Evolutionary conservation across 2,797 vertebrate genomes (phyloP).

Genomic region (Phrynocephalus forsythii): DNA sequence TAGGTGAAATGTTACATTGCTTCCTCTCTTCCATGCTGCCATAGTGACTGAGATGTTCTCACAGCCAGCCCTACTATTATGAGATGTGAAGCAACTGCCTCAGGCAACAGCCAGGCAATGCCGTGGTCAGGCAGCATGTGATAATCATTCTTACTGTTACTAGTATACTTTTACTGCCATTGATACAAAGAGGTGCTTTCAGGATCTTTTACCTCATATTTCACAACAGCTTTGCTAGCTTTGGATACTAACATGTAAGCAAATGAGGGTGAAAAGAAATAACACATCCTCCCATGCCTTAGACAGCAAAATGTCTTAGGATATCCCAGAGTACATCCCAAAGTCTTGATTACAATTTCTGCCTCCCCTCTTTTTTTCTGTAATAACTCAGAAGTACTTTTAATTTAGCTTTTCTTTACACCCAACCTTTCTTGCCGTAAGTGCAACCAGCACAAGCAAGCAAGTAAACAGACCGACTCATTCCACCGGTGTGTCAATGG

Average conservation of each 20-base stretch:
- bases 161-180: neutral
- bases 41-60: neutral
- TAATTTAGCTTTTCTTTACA: neutral
- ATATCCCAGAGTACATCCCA: neutral
- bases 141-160: neutral
- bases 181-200: neutral
- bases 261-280: neutral
- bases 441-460: too few species aligned
- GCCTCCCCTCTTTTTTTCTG: neutral
- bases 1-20: too few species aligned
- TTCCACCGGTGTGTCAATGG: neutral
- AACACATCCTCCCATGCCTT: neutral
- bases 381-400: neutral
- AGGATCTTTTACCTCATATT: neutral
- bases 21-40: neutral
- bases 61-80: neutral
- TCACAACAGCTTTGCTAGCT: too few species aligned
- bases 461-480: neutral
- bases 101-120: too few species aligned
- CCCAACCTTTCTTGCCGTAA: neutral
- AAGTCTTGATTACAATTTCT: too few species aligned
- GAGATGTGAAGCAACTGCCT: too few species aligned
- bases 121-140: too few species aligned
- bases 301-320: neutral
- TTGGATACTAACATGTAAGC: neutral